phyloP scores from a whole-genome alignment of 2,797 vertebrate genomes.

The Euphonia xanthogaster region DNA sequence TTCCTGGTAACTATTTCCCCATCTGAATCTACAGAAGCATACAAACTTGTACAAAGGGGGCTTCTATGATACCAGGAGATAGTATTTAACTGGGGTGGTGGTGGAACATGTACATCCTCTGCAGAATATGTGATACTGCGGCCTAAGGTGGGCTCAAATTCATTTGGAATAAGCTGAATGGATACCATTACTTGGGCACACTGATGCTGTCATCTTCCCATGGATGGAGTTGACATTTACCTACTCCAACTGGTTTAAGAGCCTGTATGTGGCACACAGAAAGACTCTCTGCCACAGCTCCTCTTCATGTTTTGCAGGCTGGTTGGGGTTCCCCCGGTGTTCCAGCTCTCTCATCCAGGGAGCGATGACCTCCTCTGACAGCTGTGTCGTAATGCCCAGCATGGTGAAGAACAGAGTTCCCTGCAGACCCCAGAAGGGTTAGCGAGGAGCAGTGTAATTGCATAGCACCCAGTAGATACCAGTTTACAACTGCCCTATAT shows the following conservation, averaged over 20 bases:
- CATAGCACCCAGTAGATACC: not conserved
- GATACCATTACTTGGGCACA: not conserved
- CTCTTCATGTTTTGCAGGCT: not conserved
- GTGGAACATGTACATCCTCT: not conserved
- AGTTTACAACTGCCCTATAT: not conserved
- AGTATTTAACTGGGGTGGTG: not conserved
- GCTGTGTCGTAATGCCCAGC: not conserved
- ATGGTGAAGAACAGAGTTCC: not conserved
- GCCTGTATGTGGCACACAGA: not conserved
- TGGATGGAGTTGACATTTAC: not conserved
- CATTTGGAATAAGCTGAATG: not conserved
- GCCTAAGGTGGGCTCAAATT: not conserved
- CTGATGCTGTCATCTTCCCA: not conserved
- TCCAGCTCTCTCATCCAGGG: not conserved
- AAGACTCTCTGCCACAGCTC: not conserved
- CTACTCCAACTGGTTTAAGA: not conserved
- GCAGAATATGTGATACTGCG: not conserved
- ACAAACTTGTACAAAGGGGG: not conserved
- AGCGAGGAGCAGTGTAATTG: not conserved
- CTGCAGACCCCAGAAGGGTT: not conserved
- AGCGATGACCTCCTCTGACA: not conserved
- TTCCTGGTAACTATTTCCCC: not conserved
- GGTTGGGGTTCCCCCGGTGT: not conserved
- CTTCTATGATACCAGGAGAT: not conserved
- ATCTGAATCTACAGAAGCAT: not conserved